Evolutionary conservation across 2,797 vertebrate species (phyloP), one percentile per base, ranked within the genome.

Genomic region (Erpetoichthys calabaricus): DNA sequence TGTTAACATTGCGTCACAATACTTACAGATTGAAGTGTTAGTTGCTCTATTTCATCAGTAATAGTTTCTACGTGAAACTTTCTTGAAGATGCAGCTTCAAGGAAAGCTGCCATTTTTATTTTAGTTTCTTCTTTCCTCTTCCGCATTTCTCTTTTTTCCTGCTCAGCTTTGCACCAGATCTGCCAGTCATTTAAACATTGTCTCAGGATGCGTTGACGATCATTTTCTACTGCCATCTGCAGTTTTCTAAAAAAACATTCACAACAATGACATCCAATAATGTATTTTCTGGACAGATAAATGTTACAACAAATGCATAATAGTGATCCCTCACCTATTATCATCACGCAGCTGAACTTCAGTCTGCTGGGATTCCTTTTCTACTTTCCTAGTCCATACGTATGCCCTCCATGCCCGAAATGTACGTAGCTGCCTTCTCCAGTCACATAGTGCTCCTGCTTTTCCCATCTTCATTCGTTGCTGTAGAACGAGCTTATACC

Each of bases 381-480:
- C 52, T 65, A 80, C 57, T 64, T 78, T 86, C 63, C 66, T 79
- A 44, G 74, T 70, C 86, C 91, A 89, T 10, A 79, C 71, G 55
- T 86, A 75, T 1, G 83, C 76, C 60, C 80, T 83, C 94, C 96
- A 99, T 2, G 76, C 88, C 60, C 73, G 72, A 72, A 97, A 87
- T 0, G 75, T 81, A 71, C 78, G 87, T 67, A 90, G 75, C 47
- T 90, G 84, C 60, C 78, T 83, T 71, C 79, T 97, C 94, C 96
- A 97, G 65, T 92, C 77, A 49, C 77, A 90, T 45, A 98, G 70
- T 2, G 85, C 87, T 56, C 67, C 81, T 51, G 89, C 91, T 80
- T 94, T 96, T 41, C 80, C 89, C 77, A 88, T 74, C 59, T 76
- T 77, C 57, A 97, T 76, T 71, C 80, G 83, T 50, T 62, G 70